phyloP scores from a whole-genome alignment of 2,888 invertebrate genomes.

The Nemurella pictetii region DNA sequence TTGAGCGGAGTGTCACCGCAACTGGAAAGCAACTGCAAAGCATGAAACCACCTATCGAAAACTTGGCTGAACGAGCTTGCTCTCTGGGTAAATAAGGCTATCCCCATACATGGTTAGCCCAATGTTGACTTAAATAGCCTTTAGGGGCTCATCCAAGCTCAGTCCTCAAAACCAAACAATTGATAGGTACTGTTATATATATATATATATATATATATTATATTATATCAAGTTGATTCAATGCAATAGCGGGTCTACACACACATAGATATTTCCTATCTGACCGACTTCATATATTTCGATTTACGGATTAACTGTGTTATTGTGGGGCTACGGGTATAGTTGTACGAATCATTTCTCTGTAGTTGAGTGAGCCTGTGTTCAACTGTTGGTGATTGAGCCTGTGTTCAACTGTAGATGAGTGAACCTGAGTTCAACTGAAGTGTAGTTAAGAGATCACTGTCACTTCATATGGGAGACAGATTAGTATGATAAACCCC shows the following conservation, averaged over 20 bases:
- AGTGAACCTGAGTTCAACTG: no score
- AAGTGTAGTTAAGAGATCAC: no score
- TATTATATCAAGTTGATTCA: not conserved
- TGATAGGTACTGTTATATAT: no score
- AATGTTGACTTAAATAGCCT: not conserved
- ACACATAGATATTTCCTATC: not conserved
- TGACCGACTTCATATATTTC: not conserved
- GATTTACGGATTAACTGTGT: not conserved
- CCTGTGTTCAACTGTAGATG: no score
- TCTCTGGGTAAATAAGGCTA: not conserved
- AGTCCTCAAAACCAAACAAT: not conserved
- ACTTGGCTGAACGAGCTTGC: not conserved
- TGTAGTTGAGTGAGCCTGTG: no score
- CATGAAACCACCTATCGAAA: not conserved
- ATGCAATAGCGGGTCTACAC: not conserved
- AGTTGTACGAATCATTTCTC: no score
- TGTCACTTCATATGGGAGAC: no score
- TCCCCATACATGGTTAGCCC: not conserved
- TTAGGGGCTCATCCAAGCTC: not conserved
- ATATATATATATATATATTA: no score
- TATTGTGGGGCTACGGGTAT: not conserved
- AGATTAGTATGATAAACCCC: no score
- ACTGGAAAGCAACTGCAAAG: no score
- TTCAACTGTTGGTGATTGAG: no score
- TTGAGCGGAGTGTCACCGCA: no score